A percentile compares a stretch with the other conserved stretches of the same genome.
These are phyloP conservation scores for Amiota communis DNA, from an alignment of 2,888 invertebrate genomes.

Conservation along the genomic window DNA sequence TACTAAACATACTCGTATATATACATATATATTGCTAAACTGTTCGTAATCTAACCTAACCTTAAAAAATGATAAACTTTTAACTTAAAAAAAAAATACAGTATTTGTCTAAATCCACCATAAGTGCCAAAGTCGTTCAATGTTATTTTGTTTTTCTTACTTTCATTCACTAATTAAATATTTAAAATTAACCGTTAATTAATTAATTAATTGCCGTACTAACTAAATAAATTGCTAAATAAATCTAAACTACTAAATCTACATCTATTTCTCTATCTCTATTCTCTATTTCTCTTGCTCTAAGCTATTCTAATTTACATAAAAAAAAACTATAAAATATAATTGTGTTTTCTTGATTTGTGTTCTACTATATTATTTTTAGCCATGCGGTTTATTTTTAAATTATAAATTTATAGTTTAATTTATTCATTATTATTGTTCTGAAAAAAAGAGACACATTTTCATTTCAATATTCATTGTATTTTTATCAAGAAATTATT, in stretches of 20 bases:
- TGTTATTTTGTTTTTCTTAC: constrained; percentile 65
- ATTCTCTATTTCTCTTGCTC: constrained; percentile 45
- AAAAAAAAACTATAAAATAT: too few species aligned
- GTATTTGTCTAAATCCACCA: constrained; percentile 42
- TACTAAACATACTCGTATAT: constrained; percentile 64
- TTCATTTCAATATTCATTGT: too few species aligned
- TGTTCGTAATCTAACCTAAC: constrained; percentile 61
- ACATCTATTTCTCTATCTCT: constrained; percentile 36
- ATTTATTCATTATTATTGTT: too few species aligned
- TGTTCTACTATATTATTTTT: too few species aligned
- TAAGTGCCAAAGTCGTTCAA: constrained; percentile 63
- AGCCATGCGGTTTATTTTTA: too few species aligned
- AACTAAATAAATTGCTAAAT: constrained; percentile 54
- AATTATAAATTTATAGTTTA: too few species aligned
- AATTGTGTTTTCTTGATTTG: too few species aligned
- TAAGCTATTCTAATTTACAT: constrained; percentile 37
- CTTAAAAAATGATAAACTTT: constrained; percentile 54
- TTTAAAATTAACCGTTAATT: constrained; percentile 51
- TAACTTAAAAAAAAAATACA: constrained; percentile 58
- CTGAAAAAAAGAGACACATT: too few species aligned
- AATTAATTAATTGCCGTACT: constrained; percentile 51
- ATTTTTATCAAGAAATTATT: too few species aligned
- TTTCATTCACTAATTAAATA: constrained; percentile 57
- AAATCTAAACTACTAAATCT: constrained; percentile 48
- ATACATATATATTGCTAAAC: constrained; percentile 67